phyloP scores from a whole-genome alignment of 2,888 invertebrate species.

The Chrysolina haemoptera region DNA sequence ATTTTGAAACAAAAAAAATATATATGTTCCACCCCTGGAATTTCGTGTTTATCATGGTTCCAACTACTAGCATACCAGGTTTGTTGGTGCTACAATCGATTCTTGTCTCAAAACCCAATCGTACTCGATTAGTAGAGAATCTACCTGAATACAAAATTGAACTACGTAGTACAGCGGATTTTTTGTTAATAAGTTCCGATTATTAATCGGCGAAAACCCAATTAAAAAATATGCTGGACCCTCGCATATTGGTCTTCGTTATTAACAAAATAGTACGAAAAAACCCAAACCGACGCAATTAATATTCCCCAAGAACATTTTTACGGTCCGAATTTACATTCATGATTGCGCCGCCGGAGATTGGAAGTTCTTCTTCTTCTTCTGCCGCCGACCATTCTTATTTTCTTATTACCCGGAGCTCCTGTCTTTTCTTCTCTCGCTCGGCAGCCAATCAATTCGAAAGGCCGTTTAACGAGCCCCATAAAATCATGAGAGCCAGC shows the following conservation, averaged over 20 bases:
- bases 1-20: no score
- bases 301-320: slow-evolving; percentile 37
- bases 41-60: no score
- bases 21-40: no score
- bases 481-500: slow-evolving; percentile 39
- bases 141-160: no score
- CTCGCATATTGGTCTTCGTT: slow-evolving; percentile 1
- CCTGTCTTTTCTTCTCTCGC: slow-evolving; percentile 45
- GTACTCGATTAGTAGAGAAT: no score
- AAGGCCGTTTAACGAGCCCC: slow-evolving; percentile 46
- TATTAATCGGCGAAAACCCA: neutral
- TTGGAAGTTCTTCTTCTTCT: slow-evolving; percentile 44
- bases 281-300: slow-evolving; percentile 19
- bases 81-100: no score
- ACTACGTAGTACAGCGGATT: no score
- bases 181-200: neutral
- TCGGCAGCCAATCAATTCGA: slow-evolving; percentile 51
- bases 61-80: no score
- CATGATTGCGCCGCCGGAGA: slow-evolving; percentile 48
- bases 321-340: slow-evolving; percentile 50
- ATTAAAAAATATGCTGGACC: neutral
- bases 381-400: slow-evolving; percentile 47
- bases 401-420: slow-evolving; percentile 50
- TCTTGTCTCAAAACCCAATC: no score
- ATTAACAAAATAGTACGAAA: slow-evolving; percentile 9